These are phyloP conservation scores for Galeruca laticollis DNA, from an alignment of 2,888 invertebrate genomes.

Conservation along the genomic window DNA sequence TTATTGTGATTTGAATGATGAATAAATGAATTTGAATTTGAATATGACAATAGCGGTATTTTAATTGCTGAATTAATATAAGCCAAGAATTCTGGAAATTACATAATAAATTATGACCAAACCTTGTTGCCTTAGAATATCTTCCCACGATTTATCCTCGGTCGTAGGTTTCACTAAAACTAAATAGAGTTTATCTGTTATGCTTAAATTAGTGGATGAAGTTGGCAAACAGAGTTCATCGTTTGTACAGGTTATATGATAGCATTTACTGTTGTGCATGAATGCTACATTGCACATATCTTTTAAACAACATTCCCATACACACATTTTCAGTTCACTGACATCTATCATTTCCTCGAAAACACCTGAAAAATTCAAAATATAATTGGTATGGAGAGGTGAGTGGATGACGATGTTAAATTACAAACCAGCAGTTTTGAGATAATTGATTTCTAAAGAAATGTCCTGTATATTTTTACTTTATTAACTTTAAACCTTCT, in stretches of 20 bases:
- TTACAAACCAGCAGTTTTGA: too few species aligned
- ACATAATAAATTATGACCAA: conserved; percentile 2
- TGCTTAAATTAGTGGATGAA: conserved; percentile 70
- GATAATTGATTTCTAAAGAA: too few species aligned
- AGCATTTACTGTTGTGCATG: conserved; percentile 81
- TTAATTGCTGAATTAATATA: too few species aligned
- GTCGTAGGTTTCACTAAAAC: conserved; percentile 78
- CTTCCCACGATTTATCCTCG: conserved; percentile 70
- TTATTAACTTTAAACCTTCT: too few species aligned
- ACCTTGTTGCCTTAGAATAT: conserved; percentile 61
- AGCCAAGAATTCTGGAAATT: too few species aligned
- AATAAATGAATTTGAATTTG: too few species aligned
- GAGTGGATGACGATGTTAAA: too few species aligned
- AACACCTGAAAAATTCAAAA: conserved; percentile 52
- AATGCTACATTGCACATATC: conserved; percentile 83
- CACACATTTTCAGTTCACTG: conserved; percentile 73
- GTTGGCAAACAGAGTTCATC: conserved; percentile 81
- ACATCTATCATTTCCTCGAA: conserved; percentile 71
- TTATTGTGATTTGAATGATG: too few species aligned
- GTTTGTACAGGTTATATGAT: conserved; percentile 79
- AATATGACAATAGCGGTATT: too few species aligned
- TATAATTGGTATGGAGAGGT: neutral
- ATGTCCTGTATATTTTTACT: too few species aligned
- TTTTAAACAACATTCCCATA: conserved; percentile 76
- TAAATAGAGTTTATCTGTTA: conserved; percentile 77